Evolutionary conservation across 2,797 vertebrate genomes (phyloP).

Genomic region (Nannoperca australis): DNA sequence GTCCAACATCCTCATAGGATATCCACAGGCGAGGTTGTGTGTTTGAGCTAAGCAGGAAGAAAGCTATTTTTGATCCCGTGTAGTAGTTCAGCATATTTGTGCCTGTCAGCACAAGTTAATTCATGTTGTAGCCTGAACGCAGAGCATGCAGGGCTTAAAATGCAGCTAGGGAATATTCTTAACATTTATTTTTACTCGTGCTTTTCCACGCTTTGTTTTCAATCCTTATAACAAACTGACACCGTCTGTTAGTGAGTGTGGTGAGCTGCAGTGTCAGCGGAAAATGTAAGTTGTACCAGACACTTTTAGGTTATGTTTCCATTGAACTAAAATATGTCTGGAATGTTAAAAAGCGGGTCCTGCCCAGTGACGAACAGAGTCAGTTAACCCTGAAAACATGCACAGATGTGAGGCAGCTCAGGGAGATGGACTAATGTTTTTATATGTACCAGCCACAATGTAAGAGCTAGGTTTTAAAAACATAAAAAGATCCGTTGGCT

Average conservation of each 20-base stretch:
- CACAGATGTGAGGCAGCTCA: constrained; percentile 56
- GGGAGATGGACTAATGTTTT: constrained; percentile 18
- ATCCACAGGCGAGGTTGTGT: constrained; percentile 57
- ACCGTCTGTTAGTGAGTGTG: constrained; percentile 53
- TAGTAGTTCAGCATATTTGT: constrained; percentile 49
- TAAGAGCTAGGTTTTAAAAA: constrained; percentile 6
- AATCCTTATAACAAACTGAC: constrained; percentile 15
- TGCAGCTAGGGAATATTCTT: constrained; percentile 11
- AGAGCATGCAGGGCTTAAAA: constrained; percentile 13
- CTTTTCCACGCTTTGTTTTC: constrained; percentile 24
- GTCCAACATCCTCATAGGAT: constrained; percentile 62
- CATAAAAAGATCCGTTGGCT: background rate
- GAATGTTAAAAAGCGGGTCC: constrained; percentile 81
- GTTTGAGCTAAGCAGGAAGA: constrained; percentile 68
- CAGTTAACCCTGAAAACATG: constrained; percentile 47
- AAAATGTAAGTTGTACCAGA: constrained; percentile 30
- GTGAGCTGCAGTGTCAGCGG: constrained; percentile 45
- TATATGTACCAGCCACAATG: constrained; percentile 7
- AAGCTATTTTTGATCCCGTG: constrained; percentile 68
- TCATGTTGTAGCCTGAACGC: constrained; percentile 46
- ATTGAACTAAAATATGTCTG: constrained; percentile 59
- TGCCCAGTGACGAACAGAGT: constrained; percentile 41
- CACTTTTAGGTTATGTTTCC: constrained; percentile 31
- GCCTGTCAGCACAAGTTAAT: constrained; percentile 69
- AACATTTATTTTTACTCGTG: constrained; percentile 6